Percentiles rank a stretch among this genome's conserved stretches.
These are phyloP conservation scores for Nomada fabriciana DNA, from an alignment of 2,888 invertebrate genomes.

Conservation along the genomic window DNA sequence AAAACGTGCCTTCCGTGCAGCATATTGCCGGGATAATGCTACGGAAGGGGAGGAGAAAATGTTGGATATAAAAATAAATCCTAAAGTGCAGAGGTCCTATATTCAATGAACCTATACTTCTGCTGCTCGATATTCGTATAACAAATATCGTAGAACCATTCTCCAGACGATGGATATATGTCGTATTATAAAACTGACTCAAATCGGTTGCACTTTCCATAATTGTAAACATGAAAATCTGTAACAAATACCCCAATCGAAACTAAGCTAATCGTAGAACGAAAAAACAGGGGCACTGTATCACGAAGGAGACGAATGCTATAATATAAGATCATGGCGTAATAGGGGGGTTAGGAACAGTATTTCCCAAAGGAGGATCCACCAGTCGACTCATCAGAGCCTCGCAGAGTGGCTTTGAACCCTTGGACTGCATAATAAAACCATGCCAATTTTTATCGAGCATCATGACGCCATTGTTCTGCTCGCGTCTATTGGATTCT, in stretches of 20 bases:
- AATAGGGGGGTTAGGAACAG: conserved; percentile 73
- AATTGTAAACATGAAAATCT: neutral
- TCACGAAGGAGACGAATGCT: conserved; percentile 34
- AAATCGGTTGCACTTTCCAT: neutral
- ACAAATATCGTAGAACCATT: too few species aligned
- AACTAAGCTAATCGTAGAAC: neutral
- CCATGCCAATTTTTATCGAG: conserved; percentile 78
- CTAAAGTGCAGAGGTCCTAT: too few species aligned
- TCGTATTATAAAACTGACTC: neutral
- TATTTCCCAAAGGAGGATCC: conserved; percentile 81
- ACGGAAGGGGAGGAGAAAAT: too few species aligned
- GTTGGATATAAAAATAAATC: too few species aligned
- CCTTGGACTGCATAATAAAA: conserved; percentile 81
- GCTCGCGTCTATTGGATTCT: conserved; percentile 54
- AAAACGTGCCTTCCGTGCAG: too few species aligned
- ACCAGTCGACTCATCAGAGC: conserved; percentile 79
- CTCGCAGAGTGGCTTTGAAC: conserved; percentile 67
- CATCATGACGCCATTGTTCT: conserved; percentile 63
- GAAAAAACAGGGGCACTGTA: conserved; percentile 26
- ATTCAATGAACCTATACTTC: too few species aligned
- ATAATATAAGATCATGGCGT: conserved; percentile 27
- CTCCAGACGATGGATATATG: too few species aligned
- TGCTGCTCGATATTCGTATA: too few species aligned
- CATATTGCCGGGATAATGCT: too few species aligned
- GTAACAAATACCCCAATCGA: neutral